phyloP scores from a whole-genome alignment of 2,797 vertebrate species.

The Rhynchotus rufescens region DNA sequence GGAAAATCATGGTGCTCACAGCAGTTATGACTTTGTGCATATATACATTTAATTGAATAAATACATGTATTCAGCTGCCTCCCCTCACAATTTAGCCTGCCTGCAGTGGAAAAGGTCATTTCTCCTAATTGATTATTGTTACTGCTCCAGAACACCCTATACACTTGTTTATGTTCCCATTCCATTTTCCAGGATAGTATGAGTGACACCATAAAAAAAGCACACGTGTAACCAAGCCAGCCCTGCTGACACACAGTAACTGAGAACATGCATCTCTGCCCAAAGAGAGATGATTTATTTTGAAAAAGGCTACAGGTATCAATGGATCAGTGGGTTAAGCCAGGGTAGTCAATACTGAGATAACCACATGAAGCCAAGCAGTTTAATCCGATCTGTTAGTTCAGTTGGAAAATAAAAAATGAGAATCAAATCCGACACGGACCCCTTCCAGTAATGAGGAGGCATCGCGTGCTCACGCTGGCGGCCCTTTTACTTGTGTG shows the following conservation, averaged over 20 bases:
- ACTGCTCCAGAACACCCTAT: conserved; percentile 11
- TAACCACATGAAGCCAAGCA: background rate
- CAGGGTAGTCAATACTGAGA: background rate
- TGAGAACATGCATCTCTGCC: background rate
- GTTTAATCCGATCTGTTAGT: conserved; percentile 26
- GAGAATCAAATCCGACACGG: background rate
- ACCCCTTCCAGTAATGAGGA: background rate
- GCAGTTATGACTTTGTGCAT: background rate
- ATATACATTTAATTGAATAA: conserved; percentile 50
- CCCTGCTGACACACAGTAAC: conserved; percentile 15
- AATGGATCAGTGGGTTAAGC: background rate
- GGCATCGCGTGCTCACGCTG: background rate
- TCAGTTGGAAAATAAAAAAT: background rate
- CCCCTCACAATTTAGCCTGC: background rate
- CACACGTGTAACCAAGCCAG: background rate
- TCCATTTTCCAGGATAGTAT: conserved; percentile 45
- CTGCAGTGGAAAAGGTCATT: conserved; percentile 15
- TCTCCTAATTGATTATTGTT: conserved; percentile 52
- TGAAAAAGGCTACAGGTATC: background rate
- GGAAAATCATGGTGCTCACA: background rate
- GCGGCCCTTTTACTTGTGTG: background rate
- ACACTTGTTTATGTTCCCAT: conserved; percentile 19
- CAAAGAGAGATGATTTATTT: background rate
- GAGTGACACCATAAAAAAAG: background rate
- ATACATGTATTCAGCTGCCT: conserved; percentile 8